Evolutionary conservation across 1,140 invertebrate genomes (phyloP).

Genomic region (Pemphigus obesinymphae): DNA sequence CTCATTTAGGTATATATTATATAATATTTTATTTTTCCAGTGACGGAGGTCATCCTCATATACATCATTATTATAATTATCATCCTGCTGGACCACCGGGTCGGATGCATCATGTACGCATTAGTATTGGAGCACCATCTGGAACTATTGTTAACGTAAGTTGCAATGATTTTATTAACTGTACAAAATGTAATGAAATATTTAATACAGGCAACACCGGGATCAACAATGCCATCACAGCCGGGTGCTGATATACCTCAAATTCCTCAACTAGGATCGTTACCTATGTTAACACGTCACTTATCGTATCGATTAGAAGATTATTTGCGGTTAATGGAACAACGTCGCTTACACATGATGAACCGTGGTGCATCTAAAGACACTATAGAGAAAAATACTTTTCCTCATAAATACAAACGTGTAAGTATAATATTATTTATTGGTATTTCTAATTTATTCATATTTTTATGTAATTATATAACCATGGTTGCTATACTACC

Average conservation of each 20-base stretch:
- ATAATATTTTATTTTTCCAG: constrained; percentile 36
- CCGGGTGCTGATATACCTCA: constrained; percentile 54
- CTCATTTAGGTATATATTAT: too few species aligned
- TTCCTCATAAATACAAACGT: constrained; percentile 79
- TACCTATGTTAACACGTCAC: constrained; percentile 55
- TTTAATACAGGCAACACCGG: constrained; percentile 19
- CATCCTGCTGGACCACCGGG: constrained; percentile 51
- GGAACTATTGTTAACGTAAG: constrained; percentile 39
- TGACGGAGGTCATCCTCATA: constrained; percentile 54
- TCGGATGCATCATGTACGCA: constrained; percentile 38
- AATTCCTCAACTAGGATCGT: constrained; percentile 55
- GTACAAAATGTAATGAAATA: not conserved
- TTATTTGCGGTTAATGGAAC: constrained; percentile 57
- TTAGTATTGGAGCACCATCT: constrained; percentile 28
- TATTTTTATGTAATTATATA: too few species aligned
- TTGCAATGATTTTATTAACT: not conserved
- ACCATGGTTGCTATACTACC: too few species aligned
- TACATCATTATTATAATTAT: constrained; percentile 65
- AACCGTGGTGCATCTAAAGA: constrained; percentile 67
- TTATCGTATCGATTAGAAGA: constrained; percentile 52
- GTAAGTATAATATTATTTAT: constrained; percentile 51
- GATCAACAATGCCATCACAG: constrained; percentile 42
- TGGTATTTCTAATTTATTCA: too few species aligned
- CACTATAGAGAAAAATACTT: constrained; percentile 77
- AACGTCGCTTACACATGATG: constrained; percentile 55